Evolutionary conservation across 2,113 vertebrate genomes (phyloP), one percentile per base, ranked within the genome.

Genomic region (Ammospiza caudacuta): DNA sequence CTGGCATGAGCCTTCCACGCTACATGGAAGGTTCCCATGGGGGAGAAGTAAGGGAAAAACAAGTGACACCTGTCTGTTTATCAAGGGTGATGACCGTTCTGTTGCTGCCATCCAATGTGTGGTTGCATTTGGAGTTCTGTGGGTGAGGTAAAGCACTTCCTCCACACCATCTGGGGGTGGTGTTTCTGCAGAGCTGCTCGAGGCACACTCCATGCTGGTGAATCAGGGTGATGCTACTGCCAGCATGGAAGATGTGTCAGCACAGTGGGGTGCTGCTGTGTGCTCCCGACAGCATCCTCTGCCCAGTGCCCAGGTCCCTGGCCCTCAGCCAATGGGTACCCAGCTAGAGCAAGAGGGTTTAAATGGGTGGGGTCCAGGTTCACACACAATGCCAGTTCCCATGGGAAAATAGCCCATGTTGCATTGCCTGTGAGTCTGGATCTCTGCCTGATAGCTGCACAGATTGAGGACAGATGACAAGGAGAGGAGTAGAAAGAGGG

Each of bases 131-230:
- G 31, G 3, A 8, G 61, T 39, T 78, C 41, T 70, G 78, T 90
- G 93, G 90, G 92, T 90, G 93, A 92, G 83, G 70, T 88, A 78
- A 83, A 94, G 75, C 88, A 63, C 78, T 93, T 93, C 92, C 75
- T 49, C 43, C 86, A 33, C 22, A 5, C 51, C 0, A 1, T 90
- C 82, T 63, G 92, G 83, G 75, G 93, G 92, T 0, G 12, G 88
- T 92, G 85, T 86, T 94, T 83, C 68, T 90, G 79, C 0, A 0
- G 47, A 86, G 47, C 64, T 75, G 88, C 91, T 82, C 9, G 3
- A 85, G 83, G 52, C 68, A 52, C 2, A 2, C 57, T 89, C 92
- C 35, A 5, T 24, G 72, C 22, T 4, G 9, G 49, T 92, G 94
- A 86, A 44, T 93, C 95, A 95, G 72, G 82, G 37, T 37, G 61